phyloP scores from a whole-genome alignment of 2,113 vertebrate species.

The Alouatta palliata region DNA sequence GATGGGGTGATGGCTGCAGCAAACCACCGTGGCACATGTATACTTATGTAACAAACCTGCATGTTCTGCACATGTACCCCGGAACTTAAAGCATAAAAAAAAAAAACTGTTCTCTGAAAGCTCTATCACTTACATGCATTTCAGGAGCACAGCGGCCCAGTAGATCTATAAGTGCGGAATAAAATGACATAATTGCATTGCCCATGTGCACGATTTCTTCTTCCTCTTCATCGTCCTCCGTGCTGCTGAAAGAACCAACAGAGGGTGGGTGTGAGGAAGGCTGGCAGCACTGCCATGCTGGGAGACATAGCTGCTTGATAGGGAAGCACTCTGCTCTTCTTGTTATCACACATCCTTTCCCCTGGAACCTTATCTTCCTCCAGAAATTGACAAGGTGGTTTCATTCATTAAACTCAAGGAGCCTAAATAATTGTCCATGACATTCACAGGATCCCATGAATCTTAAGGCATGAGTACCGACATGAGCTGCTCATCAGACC shows the following conservation, averaged over 20 bases:
- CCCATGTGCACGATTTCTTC: constrained; percentile 98
- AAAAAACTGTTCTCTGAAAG: background rate
- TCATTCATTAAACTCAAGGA: background rate
- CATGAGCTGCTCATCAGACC: background rate
- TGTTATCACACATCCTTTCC: background rate
- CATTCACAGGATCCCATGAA: background rate
- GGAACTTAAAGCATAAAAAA: no score
- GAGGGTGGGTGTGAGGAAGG: background rate
- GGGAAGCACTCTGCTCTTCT: background rate
- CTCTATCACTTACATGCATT: constrained; percentile 91
- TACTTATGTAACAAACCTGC: no score
- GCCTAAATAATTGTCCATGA: background rate
- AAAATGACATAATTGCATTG: constrained; percentile 99
- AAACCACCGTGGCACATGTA: no score
- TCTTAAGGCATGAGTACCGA: background rate
- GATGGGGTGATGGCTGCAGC: no score
- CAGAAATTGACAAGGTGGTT: background rate
- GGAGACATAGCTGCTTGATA: rapidly evolving
- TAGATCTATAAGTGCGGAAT: constrained; percentile 98
- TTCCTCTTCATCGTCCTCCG: constrained; percentile 89
- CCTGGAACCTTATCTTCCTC: background rate
- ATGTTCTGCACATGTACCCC: no score
- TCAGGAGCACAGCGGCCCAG: constrained; percentile 98
- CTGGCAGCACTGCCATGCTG: background rate
- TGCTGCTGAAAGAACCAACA: constrained; percentile 80